Percentiles rank a stretch among this genome's conserved stretches.
These are phyloP conservation scores for Brachionus calyciflorus DNA, from an alignment of 1,140 invertebrate genomes.

Conservation along the genomic window DNA sequence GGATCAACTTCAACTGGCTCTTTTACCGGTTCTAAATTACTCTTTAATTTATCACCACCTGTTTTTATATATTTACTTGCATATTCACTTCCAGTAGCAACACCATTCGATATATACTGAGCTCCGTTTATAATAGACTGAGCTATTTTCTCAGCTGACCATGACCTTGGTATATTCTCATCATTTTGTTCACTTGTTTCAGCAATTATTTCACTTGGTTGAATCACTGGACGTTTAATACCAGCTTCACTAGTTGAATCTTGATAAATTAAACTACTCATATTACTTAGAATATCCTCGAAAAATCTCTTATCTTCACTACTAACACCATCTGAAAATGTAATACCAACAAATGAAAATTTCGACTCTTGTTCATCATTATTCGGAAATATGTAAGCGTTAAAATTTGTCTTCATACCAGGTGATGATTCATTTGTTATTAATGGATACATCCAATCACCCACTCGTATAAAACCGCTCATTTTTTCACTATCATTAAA, in stretches of 20 bases:
- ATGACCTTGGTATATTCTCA: neutral
- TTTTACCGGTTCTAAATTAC: neutral
- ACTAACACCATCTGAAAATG: neutral
- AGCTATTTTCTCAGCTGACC: slow-evolving; percentile 25
- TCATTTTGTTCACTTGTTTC: neutral
- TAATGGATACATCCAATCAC: slow-evolving; percentile 37
- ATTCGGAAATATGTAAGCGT: slow-evolving; percentile 46
- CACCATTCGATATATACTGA: neutral
- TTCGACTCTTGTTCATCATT: neutral
- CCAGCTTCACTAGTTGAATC: neutral
- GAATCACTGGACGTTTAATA: neutral
- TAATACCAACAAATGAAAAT: slow-evolving; percentile 40
- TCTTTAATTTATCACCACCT: slow-evolving; percentile 24
- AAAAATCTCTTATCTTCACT: neutral
- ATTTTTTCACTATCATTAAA: neutral
- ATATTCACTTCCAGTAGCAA: slow-evolving; percentile 26
- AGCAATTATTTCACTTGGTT: neutral
- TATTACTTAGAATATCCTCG: slow-evolving; percentile 12
- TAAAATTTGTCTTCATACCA: slow-evolving; percentile 33
- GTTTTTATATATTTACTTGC: slow-evolving; percentile 24
- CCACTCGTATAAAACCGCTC: slow-evolving; percentile 33
- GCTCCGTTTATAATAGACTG: slow-evolving; percentile 13
- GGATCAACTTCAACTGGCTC: slow-evolving; percentile 26
- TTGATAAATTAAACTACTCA: slow-evolving; percentile 14
- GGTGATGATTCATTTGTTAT: slow-evolving; percentile 26